phyloP scores from a whole-genome alignment of 1,140 invertebrate genomes.

The Calliopsis andreniformis region DNA sequence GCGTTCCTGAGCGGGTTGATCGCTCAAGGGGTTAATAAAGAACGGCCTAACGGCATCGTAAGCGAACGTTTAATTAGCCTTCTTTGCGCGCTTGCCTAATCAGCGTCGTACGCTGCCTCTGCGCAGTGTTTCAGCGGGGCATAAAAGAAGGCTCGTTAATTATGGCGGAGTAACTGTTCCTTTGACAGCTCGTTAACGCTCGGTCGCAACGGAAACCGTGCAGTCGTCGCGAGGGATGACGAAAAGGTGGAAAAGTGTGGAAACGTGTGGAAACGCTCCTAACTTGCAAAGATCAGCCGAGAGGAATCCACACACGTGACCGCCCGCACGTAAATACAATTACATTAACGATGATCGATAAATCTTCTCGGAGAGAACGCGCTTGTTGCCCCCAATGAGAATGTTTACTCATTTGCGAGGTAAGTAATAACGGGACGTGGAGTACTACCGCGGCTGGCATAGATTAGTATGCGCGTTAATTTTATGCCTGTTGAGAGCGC shows the following conservation, averaged over 20 bases:
- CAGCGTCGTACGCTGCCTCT: conserved; percentile 15
- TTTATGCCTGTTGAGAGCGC: neutral
- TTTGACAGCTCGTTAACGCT: conserved; percentile 46
- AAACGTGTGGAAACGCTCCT: neutral
- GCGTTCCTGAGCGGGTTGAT: conserved; percentile 18
- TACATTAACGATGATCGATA: conserved; percentile 16
- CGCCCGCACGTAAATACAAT: neutral
- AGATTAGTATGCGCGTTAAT: conserved; percentile 5
- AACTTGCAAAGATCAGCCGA: too few species aligned
- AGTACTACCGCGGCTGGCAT: neutral
- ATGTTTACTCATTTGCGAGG: conserved; percentile 4
- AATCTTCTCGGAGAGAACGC: neutral
- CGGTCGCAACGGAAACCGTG: neutral
- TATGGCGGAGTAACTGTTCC: conserved; percentile 39
- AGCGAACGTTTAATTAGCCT: conserved; percentile 47
- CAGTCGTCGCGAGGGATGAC: too few species aligned
- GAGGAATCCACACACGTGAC: too few species aligned
- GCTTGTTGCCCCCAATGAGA: neutral
- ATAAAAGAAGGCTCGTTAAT: conserved; percentile 31
- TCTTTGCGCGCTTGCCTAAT: conserved; percentile 31
- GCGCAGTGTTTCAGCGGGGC: neutral
- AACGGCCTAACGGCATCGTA: conserved; percentile 36
- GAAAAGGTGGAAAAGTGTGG: neutral
- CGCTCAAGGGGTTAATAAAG: conserved; percentile 44
- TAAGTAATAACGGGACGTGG: conserved; percentile 13